A percentile compares a stretch with the other conserved stretches of the same genome.
Evolutionary conservation across 2,113 vertebrate genomes (phyloP).

Genomic region (Rhinolophus ferrumequinum): DNA sequence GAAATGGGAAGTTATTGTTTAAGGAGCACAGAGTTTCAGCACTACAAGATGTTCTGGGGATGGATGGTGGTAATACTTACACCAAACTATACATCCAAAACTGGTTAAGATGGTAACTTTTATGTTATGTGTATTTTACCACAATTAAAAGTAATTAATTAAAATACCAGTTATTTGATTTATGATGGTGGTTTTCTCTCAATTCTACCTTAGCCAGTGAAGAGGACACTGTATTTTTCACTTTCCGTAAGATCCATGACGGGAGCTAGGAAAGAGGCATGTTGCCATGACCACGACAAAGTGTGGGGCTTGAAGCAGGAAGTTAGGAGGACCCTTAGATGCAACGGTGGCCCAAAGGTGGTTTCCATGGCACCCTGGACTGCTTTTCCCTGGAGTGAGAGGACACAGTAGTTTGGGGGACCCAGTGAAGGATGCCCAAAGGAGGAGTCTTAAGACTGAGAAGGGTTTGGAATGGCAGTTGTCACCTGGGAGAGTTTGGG

Average conservation of each 20-base stretch:
- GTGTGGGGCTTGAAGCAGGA: fast-evolving
- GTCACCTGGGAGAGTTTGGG: background rate
- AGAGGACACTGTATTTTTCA: background rate
- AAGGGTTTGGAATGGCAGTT: background rate
- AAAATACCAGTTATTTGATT: background rate
- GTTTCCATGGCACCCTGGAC: background rate
- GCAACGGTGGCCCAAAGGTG: background rate
- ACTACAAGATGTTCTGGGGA: background rate
- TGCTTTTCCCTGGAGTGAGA: background rate
- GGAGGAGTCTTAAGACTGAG: background rate
- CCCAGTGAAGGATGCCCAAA: background rate
- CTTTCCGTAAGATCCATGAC: background rate
- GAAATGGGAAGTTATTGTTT: background rate
- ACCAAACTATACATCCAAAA: background rate
- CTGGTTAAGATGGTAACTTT: background rate
- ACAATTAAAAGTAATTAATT: background rate
- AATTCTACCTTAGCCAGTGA: background rate
- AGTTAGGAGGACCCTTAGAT: background rate
- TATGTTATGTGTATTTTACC: background rate
- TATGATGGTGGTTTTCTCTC: background rate
- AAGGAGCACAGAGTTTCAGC: background rate
- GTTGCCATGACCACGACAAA: background rate
- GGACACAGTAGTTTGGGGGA: background rate
- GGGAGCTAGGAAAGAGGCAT: background rate
- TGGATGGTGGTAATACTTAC: too few species aligned